A percentile compares a stretch with the other conserved stretches of the same genome.
Evolutionary conservation across 2,797 vertebrate species (phyloP).

Genomic region (Hoplostethus mediterraneus): DNA sequence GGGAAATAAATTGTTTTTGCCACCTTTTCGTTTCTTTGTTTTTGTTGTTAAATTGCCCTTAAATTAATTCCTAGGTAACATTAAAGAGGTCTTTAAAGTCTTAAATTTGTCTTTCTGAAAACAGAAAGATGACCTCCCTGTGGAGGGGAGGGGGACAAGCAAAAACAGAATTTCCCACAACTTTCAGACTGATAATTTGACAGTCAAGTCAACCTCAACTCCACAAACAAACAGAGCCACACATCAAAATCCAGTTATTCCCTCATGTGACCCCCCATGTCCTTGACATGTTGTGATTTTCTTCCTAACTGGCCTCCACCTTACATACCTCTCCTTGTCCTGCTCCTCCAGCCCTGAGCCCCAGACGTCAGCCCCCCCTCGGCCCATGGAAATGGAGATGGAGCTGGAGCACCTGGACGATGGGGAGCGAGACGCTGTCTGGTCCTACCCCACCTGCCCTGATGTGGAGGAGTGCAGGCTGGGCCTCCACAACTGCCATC

Average conservation of each 20-base stretch:
- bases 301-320: background rate
- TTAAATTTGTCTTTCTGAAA: no score
- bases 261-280: background rate
- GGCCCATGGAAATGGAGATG: constrained; percentile 82
- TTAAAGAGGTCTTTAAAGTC: no score
- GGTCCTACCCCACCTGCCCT: constrained; percentile 93
- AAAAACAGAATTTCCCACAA: no score
- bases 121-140: no score
- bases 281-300: background rate
- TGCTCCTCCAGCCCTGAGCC: constrained; percentile 79
- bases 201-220: no score
- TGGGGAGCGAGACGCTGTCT: constrained; percentile 85
- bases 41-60: no score
- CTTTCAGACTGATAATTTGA: no score
- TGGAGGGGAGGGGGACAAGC: no score
- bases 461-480: constrained; percentile 94
- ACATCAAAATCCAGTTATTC: background rate
- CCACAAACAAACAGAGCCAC: background rate
- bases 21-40: no score
- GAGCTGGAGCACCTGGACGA: constrained; percentile 81
- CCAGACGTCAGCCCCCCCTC: constrained; percentile 84
- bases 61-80: no score
- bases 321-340: background rate
- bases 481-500: constrained; percentile 91
- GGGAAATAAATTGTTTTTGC: no score